phyloP scores from a whole-genome alignment of 2,113 vertebrate species.

The Gymnocephalus cernua region DNA sequence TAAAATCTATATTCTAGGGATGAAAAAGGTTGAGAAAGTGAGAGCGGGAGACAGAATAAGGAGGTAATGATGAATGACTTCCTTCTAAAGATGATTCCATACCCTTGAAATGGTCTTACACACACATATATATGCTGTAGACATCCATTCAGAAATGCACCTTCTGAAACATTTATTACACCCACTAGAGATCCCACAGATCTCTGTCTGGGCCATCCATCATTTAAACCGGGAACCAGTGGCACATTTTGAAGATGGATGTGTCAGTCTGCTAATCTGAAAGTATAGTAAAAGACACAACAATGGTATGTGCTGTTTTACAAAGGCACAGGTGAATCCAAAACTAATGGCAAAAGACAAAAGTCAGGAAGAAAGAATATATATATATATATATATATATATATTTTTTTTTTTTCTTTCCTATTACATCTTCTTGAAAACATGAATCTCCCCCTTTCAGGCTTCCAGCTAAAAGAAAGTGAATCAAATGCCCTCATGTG shows the following conservation, averaged over 20 bases:
- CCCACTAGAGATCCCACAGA: constrained; percentile 33
- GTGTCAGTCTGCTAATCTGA: constrained; percentile 31
- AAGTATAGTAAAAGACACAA: constrained; percentile 7
- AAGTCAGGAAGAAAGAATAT: background rate
- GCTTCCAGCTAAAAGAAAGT: constrained; percentile 12
- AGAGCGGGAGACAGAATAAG: background rate
- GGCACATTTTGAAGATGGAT: constrained; percentile 49
- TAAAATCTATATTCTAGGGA: constrained; percentile 44
- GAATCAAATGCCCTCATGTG: constrained; percentile 11
- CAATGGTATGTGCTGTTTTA: background rate
- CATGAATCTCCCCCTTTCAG: background rate
- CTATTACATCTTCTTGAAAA: constrained; percentile 13
- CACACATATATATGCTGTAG: background rate
- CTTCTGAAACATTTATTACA: constrained; percentile 55
- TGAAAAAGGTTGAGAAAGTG: background rate
- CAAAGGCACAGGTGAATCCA: background rate
- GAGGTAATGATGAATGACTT: constrained; percentile 31
- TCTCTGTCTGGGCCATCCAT: constrained; percentile 42
- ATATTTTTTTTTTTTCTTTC: background rate
- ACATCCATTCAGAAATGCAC: constrained; percentile 17
- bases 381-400: too few relatives aligned
- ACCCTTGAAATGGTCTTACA: constrained; percentile 19
- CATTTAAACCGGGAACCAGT: constrained; percentile 26
- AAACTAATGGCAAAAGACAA: background rate
- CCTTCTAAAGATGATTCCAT: constrained; percentile 31